These are phyloP conservation scores for Aphrophora alni DNA, from an alignment of 2,888 invertebrate species.

Conservation along the genomic window DNA sequence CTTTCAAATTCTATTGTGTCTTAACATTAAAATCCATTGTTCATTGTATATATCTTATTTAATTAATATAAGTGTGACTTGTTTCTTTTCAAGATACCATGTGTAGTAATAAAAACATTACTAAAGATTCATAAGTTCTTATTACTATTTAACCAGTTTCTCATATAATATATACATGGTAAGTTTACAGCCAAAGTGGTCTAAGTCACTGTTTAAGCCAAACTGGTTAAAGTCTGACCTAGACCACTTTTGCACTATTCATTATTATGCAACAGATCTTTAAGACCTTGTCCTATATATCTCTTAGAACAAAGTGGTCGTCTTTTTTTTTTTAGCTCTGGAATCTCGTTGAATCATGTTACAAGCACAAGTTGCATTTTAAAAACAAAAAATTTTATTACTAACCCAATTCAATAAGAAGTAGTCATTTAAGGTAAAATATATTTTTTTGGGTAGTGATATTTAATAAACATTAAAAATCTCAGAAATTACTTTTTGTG, in stretches of 20 bases:
- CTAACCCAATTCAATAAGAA: neutral
- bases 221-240: neutral
- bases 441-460: neutral
- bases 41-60: neutral
- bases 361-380: neutral
- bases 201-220: neutral
- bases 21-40: neutral
- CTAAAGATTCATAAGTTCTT: too few relatives aligned
- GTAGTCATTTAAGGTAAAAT: neutral
- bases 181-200: neutral
- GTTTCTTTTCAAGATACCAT: too few relatives aligned
- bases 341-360: neutral
- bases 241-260: neutral
- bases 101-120: conserved; percentile 17
- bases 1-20: neutral
- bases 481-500: conserved; percentile 6
- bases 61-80: too few relatives aligned
- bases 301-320: neutral
- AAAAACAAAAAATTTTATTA: neutral
- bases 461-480: neutral
- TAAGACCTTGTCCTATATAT: neutral
- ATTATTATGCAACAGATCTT: neutral
- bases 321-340: neutral
- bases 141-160: neutral
- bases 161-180: neutral